A percentile compares a stretch with the other conserved stretches of the same genome.
Conservation (phyloP, 2,797 vertebrate genomes). For the Coilia nasus region DNA sequence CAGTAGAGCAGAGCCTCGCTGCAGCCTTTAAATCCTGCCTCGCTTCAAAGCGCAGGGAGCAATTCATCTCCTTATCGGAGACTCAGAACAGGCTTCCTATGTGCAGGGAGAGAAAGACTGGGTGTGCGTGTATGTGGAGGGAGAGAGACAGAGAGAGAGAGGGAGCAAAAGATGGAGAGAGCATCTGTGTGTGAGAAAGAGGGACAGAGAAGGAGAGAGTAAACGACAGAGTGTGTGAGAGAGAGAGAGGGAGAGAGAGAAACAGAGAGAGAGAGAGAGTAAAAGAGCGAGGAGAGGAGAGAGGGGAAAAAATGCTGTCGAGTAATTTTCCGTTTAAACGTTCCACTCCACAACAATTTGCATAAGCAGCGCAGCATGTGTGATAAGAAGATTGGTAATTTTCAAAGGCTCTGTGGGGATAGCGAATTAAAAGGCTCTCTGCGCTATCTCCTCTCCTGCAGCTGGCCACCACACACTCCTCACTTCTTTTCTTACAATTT, state of each 20-base stretch:
- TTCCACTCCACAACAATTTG: constrained; percentile 92
- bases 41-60: constrained; percentile 82
- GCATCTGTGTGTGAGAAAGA: constrained; percentile 4
- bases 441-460: constrained; percentile 86
- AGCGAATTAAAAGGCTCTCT: constrained; percentile 88
- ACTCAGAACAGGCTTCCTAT: constrained; percentile 84
- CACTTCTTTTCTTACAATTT: constrained; percentile 77
- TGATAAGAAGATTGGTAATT: constrained; percentile 96
- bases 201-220: constrained; percentile 23
- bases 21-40: constrained; percentile 84
- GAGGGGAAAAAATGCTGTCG: constrained; percentile 79
- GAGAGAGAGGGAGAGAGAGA: constrained; percentile 35
- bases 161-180: no score
- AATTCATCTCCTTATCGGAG: constrained; percentile 88
- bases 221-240: constrained; percentile 11
- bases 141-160: constrained; percentile 38
- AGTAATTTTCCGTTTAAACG: constrained; percentile 91
- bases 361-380: constrained; percentile 90
- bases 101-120: constrained; percentile 69
- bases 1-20: constrained; percentile 76
- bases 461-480: constrained; percentile 84
- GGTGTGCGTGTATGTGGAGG: constrained; percentile 40
- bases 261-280: constrained; percentile 39
- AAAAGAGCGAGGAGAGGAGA: constrained; percentile 18
- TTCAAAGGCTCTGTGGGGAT: constrained; percentile 87